Evolutionary conservation across 2,888 invertebrate genomes (phyloP), one percentile per base, ranked within the genome.

Genomic region (Epirrhoe tristata): DNA sequence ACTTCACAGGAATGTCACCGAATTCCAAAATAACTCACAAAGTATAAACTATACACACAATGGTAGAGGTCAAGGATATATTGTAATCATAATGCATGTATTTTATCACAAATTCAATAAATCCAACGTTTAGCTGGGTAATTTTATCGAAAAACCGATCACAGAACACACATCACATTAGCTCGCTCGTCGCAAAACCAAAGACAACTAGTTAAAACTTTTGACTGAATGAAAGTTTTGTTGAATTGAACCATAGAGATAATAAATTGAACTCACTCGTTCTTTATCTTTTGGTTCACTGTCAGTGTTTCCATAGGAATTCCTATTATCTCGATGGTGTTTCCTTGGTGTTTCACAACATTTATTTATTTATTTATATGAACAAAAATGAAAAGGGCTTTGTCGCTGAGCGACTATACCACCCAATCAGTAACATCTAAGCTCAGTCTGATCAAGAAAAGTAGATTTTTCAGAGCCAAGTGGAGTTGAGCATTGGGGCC

Each of bases 1-100:
- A 93, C 93, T 93, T 89, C 92, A 93, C 91, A 87, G 87, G 89
- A 91, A 91, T 92, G 93, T 93, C 93, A 93, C 92, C 91, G 90
- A 91, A 84, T 90, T 91, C 89, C 83, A 91, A 92, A 92, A 91
- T 92, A 91, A 91, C 93, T 92, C 88, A 84, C 89, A 83, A 93
- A 91, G 87, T 92, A 90, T 88, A 85, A 77, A 82, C 85, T 84
- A 78, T 85, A 83, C 83, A 81, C 82, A 79, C 82, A 81, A 81
- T 83, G 74, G 79, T 87, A 82, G 71, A 79, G 81, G 88, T 91
- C 86, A 91, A 78, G 90, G 88, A 75, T 86, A 82, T 90, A 90
- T 88, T 84, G 88, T 89, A 90, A 90, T 92, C 93, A 93, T 92
- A 93, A 90, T 93, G 93, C 83, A 87, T 86, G 81, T 83, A 91